phyloP scores from a whole-genome alignment of 2,888 invertebrate genomes.

The Meiosimyza platycephala region DNA sequence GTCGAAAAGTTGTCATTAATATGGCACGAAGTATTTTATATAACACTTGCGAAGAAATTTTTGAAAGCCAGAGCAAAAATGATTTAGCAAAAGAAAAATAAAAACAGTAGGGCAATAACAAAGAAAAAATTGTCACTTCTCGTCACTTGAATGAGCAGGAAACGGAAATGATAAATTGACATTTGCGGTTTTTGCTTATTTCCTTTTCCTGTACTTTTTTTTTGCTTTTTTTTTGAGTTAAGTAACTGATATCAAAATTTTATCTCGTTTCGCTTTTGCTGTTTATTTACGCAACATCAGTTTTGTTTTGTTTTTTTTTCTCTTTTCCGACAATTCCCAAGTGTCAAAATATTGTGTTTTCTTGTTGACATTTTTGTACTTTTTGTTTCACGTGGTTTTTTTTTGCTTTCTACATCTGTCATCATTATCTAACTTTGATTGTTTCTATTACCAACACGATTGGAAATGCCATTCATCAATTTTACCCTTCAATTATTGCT shows the following conservation, averaged over 20 bases:
- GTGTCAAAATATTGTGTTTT: slow-evolving; percentile 12
- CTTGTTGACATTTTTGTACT: neutral
- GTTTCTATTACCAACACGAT: neutral
- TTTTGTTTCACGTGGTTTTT: neutral
- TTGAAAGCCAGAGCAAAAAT: no score
- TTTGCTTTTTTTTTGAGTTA: neutral
- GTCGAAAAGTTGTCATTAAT: no score
- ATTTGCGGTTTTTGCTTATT: slow-evolving; percentile 42
- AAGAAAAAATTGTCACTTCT: no score
- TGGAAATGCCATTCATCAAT: no score
- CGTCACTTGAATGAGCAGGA: neutral
- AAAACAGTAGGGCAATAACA: no score
- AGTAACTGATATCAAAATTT: neutral
- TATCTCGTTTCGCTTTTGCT: neutral
- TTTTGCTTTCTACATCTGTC: neutral
- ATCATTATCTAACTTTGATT: neutral
- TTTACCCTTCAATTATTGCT: no score
- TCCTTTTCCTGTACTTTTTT: neutral
- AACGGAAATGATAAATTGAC: slow-evolving; percentile 59
- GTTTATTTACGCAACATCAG: neutral
- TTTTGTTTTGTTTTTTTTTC: slow-evolving; percentile 1
- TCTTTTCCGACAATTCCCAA: neutral
- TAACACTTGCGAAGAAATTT: no score
- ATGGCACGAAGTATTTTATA: no score
- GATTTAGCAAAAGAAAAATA: no score